phyloP scores from a whole-genome alignment of 2,113 vertebrate genomes.

The Athene noctua region DNA sequence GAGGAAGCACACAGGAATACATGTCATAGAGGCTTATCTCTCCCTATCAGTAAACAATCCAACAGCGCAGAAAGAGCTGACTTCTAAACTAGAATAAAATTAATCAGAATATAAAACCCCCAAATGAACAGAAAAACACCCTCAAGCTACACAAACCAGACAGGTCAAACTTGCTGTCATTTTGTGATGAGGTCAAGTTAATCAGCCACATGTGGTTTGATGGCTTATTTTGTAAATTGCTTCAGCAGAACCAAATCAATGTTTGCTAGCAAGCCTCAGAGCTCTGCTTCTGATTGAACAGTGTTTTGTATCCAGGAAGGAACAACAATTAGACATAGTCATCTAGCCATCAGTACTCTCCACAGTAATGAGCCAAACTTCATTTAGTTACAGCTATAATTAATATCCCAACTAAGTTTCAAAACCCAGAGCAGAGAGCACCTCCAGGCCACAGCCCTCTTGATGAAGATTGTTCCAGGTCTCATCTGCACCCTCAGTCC shows the following conservation, averaged over 20 bases:
- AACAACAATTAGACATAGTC: constrained; percentile 34
- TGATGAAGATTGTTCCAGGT: neutral
- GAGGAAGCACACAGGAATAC: neutral
- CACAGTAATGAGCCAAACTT: neutral
- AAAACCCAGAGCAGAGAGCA: constrained; percentile 25
- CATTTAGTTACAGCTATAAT: constrained; percentile 15
- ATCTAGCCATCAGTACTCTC: constrained; percentile 14
- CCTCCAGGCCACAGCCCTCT: constrained; percentile 11
- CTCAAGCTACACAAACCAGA: constrained; percentile 10
- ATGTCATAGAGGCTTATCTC: neutral
- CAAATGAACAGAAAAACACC: constrained; percentile 4
- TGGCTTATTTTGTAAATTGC: constrained; percentile 60
- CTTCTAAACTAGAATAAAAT: neutral
- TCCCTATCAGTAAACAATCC: neutral
- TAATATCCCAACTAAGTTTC: constrained; percentile 32
- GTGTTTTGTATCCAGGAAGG: constrained; percentile 1
- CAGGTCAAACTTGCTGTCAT: constrained; percentile 46
- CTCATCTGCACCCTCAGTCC: neutral
- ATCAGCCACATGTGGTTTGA: constrained; percentile 63
- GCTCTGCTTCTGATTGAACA: constrained; percentile 48
- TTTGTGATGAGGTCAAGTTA: constrained; percentile 61
- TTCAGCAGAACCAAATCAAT: constrained; percentile 47
- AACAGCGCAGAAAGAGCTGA: neutral
- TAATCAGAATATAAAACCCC: neutral
- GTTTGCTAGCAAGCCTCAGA: constrained; percentile 49